Evolutionary conservation across 2,113 vertebrate genomes (phyloP), one percentile per base, ranked within the genome.

Genomic region (Callipepla squamata): DNA sequence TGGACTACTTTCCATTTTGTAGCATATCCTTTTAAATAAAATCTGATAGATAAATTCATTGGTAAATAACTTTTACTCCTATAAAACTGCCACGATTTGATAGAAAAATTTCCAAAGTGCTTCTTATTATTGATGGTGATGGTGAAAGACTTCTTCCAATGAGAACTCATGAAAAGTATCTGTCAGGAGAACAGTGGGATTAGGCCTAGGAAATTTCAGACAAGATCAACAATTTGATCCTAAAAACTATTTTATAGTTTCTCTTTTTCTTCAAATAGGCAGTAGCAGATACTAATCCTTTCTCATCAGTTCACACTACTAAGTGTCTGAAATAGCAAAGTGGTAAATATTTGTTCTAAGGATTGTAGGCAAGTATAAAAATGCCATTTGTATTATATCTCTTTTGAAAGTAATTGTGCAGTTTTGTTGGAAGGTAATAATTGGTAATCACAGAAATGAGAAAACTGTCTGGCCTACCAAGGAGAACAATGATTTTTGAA

Each of bases 41-140:
- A 55, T 63, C 22, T 62, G 9, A 32, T 74, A 68, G 92, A 65
- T 58, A 77, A 77, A 6, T 80, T 74, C 11, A 82, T 40, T 14
- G 32, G 28, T 38, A 86, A 85, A 47, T 36, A 36, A 44, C 42
- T 66, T 84, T 89, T 69, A 19, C 13, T 79, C 3, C n/a, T 73
- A 13, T 66, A 69, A 66, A 42, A 32, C n/a, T 61, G 34, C 11
- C 2, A 2, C 13, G 17, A 73, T 72, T 18, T 84, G 63, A 89
- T 42, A 62, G 48, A 85, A 13, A 61, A 87, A 40, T 73, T 94
- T 95, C 11, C 26, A 68, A 84, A 93, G 30, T 22, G 44, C 2
- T 40, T 40, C 10, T 40, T 40, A 34, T 23, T 40, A 34, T 23
- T 92, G 30, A 10, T 53, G 45, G 8, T 20, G 8, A 72, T 45